Evolutionary conservation across 2,888 invertebrate species (phyloP).

Genomic region (Brachynemurus nebulosus): DNA sequence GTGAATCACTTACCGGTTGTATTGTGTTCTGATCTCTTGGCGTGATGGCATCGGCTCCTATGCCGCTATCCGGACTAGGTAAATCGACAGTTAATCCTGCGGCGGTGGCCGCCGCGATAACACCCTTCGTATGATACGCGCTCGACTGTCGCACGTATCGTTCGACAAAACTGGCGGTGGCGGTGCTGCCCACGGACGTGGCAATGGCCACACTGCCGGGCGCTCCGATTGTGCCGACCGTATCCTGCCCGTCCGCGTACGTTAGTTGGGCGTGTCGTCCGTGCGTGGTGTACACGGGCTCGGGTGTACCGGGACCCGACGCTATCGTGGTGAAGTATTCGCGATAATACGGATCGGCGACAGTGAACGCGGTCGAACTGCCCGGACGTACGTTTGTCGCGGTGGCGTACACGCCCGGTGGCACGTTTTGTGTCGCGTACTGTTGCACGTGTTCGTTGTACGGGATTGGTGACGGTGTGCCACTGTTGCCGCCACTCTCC

Average conservation of each 20-base stretch:
- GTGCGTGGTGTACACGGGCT: constrained; percentile 32
- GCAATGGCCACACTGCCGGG: constrained; percentile 17
- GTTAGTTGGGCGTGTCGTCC: constrained; percentile 37
- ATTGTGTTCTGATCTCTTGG: constrained; percentile 80
- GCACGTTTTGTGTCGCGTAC: constrained; percentile 35
- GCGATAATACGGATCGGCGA: constrained; percentile 60
- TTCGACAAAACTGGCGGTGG: constrained; percentile 51
- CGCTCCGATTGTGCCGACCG: constrained; percentile 21
- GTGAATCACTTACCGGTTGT: constrained; percentile 81
- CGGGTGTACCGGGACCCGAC: constrained; percentile 40
- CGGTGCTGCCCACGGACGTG: constrained; percentile 33
- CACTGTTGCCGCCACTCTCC: constrained; percentile 31
- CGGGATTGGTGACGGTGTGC: constrained; percentile 52
- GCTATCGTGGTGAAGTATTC: constrained; percentile 58
- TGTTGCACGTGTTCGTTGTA: constrained; percentile 32
- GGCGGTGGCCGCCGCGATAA: constrained; percentile 58
- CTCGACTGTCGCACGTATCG: constrained; percentile 47
- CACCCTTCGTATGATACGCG: constrained; percentile 58
- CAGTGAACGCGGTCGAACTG: constrained; percentile 44
- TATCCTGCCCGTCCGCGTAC: constrained; percentile 28
- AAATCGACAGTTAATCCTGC: constrained; percentile 84
- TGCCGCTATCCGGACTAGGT: constrained; percentile 91
- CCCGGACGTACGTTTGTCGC: constrained; percentile 25
- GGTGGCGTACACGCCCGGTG: constrained; percentile 28
- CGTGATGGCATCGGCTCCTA: constrained; percentile 86